phyloP scores from a whole-genome alignment of 2,113 vertebrate species.

The Platycercus adscitus region DNA sequence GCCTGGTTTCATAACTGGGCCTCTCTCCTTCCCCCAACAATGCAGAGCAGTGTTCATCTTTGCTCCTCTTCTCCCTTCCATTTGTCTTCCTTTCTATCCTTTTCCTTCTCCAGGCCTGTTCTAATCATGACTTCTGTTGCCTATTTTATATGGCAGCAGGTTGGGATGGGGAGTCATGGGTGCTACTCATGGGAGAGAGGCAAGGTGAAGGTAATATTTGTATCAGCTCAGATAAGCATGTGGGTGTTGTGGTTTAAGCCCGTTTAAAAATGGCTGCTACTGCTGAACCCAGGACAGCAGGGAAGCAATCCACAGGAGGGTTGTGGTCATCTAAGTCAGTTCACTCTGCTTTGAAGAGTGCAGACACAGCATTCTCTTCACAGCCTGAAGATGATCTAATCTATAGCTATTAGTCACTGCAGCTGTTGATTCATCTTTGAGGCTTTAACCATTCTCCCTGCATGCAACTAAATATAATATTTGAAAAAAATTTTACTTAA shows the following conservation, averaged over 20 bases:
- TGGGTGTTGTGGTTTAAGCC: too few species aligned
- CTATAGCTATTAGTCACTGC: background rate
- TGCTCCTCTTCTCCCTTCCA: background rate
- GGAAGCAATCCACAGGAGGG: background rate
- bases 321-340: background rate
- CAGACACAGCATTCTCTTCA: background rate
- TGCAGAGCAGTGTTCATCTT: background rate
- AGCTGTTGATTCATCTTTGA: background rate
- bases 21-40: background rate
- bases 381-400: background rate
- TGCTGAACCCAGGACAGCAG: too few species aligned
- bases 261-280: too few species aligned
- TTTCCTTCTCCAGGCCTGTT: background rate
- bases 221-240: background rate
- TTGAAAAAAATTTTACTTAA: background rate
- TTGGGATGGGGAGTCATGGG: background rate
- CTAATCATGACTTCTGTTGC: background rate
- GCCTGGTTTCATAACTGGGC: rapidly evolving
- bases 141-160: background rate
- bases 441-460: background rate
- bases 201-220: rapidly evolving
- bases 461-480: background rate
- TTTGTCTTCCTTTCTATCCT: background rate
- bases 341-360: background rate
- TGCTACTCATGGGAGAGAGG: background rate